phyloP scores from a whole-genome alignment of 2,888 invertebrate species.

The Himalopsyche japonica region DNA sequence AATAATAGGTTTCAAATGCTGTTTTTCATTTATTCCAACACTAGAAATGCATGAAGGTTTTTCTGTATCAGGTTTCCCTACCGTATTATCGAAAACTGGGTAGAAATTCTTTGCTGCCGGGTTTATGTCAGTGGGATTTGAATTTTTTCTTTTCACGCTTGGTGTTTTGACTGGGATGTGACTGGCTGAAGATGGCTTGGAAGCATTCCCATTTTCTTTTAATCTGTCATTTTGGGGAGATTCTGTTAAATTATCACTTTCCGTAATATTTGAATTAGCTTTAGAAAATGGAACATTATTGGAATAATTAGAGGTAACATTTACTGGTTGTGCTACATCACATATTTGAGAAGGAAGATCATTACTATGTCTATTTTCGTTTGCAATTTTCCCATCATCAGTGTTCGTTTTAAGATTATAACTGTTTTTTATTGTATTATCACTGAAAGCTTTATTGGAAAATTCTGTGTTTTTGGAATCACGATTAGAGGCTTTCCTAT shows the following conservation, averaged over 20 bases:
- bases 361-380: not conserved
- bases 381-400: not conserved
- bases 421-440: not conserved
- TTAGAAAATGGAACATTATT: not conserved
- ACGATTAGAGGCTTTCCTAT: not conserved
- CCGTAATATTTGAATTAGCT: not conserved
- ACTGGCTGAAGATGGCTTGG: not conserved
- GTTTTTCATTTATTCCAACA: not conserved
- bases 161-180: conserved; percentile 3
- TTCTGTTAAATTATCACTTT: not conserved
- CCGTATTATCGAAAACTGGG: not conserved
- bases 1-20: not conserved
- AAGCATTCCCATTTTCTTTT: not conserved
- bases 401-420: not conserved
- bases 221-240: not conserved
- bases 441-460: not conserved
- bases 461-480: not conserved
- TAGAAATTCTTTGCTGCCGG: not conserved
- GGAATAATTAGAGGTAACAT: not conserved
- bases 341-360: not conserved
- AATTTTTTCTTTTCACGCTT: not conserved
- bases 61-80: not conserved
- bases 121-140: not conserved
- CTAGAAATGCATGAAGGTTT: not conserved
- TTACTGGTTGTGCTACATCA: not conserved